Conservation (phyloP, 2,888 invertebrate species). For the Sympetrum striolatum region DNA sequence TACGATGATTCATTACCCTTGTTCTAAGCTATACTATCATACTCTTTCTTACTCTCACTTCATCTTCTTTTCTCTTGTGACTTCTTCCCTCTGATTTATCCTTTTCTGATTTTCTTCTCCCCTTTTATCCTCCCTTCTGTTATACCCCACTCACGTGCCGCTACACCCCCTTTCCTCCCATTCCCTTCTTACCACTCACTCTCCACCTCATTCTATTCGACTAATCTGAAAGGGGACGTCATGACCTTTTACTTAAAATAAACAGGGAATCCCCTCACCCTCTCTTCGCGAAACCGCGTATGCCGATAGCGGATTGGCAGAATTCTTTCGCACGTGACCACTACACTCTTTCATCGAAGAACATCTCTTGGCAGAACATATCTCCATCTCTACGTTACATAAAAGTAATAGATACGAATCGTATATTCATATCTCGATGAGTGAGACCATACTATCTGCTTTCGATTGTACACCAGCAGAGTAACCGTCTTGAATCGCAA, state of each 20-base stretch:
- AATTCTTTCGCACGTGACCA: neutral
- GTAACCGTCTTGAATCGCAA: no score
- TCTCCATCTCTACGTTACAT: no score
- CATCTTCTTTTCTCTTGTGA: neutral
- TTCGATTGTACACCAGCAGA: no score
- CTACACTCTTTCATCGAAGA: no score
- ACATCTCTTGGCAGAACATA: no score
- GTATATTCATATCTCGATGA: no score
- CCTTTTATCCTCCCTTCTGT: neutral
- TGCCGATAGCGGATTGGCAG: neutral
- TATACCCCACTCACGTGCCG: neutral
- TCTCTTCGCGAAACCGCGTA: neutral
- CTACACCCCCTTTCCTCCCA: neutral
- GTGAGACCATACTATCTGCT: no score
- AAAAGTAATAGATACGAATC: no score
- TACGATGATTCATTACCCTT: no score
- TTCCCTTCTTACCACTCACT: neutral
- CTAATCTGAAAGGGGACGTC: constrained; percentile 35
- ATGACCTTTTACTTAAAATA: constrained; percentile 41
- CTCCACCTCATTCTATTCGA: constrained; percentile 33
- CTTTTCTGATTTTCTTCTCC: neutral
- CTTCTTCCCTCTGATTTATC: no score
- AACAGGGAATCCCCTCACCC: neutral
- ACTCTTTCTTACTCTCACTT: neutral
- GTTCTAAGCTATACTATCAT: neutral